These are phyloP conservation scores for Anticlea derivata DNA, from an alignment of 2,888 invertebrate genomes.

Conservation along the genomic window DNA sequence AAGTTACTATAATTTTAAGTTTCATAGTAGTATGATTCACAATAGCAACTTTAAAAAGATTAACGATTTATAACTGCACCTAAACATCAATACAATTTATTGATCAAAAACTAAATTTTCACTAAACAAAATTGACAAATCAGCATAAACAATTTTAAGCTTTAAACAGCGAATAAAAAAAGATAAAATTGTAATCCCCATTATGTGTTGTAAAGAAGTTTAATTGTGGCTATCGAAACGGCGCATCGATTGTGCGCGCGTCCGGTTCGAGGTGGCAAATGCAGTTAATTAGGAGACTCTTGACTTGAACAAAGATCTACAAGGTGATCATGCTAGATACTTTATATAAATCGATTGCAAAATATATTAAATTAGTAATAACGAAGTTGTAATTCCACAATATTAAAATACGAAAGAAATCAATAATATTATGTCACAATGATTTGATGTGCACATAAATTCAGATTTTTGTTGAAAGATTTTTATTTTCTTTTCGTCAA, in stretches of 20 bases:
- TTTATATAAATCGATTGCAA: not conserved
- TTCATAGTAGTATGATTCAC: too few relatives aligned
- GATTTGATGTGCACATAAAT: slow-evolving; percentile 29
- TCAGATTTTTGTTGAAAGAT: slow-evolving; percentile 10
- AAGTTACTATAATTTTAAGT: too few relatives aligned
- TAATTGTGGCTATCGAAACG: slow-evolving; percentile 33
- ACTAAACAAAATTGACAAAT: not conserved
- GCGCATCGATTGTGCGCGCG: slow-evolving; percentile 51
- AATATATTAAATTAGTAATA: slow-evolving; percentile 9
- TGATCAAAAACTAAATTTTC: too few relatives aligned
- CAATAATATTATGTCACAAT: slow-evolving; percentile 26
- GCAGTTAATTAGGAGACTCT: slow-evolving; percentile 72
- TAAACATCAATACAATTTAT: too few relatives aligned
- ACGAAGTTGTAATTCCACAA: slow-evolving; percentile 7
- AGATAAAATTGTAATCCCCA: slow-evolving; percentile 16
- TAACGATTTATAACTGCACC: too few relatives aligned
- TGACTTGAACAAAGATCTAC: slow-evolving; percentile 48
- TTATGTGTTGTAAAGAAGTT: slow-evolving; percentile 35
- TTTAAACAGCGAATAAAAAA: slow-evolving; percentile 13
- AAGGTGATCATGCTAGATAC: slow-evolving; percentile 44
- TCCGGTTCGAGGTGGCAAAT: slow-evolving; percentile 67
- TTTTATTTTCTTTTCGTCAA: slow-evolving; percentile 25
- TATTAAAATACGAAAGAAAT: slow-evolving; percentile 7
- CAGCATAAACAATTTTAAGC: not conserved
- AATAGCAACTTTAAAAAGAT: too few relatives aligned